A percentile compares a stretch with the other conserved stretches of the same genome.
phyloP scores from a whole-genome alignment of 2,888 invertebrate genomes.

The Ennomos erosarius region DNA sequence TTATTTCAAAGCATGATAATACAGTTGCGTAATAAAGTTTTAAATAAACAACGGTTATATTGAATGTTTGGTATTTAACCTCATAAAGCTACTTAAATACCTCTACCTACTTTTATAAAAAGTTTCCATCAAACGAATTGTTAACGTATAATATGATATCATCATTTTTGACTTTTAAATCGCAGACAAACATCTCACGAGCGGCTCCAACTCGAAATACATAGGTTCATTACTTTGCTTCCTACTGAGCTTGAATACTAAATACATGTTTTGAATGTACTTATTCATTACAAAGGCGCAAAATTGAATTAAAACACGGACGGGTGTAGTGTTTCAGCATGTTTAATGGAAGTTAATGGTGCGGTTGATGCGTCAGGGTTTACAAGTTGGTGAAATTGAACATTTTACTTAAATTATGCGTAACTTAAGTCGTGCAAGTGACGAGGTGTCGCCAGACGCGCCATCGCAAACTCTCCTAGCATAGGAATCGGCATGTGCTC shows the following conservation, averaged over 20 bases:
- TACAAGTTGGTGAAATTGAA: slow-evolving; percentile 33
- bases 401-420: slow-evolving; percentile 33
- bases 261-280: slow-evolving; percentile 38
- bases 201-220: slow-evolving; percentile 38
- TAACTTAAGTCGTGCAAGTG: slow-evolving; percentile 35
- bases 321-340: slow-evolving; percentile 11
- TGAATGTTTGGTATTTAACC: slow-evolving; percentile 33
- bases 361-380: slow-evolving; percentile 31
- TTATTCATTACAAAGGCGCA: slow-evolving; percentile 21
- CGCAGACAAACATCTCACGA: slow-evolving; percentile 45
- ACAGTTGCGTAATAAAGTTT: slow-evolving; percentile 3
- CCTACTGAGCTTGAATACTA: slow-evolving; percentile 55
- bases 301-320: slow-evolving; percentile 18
- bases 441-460: slow-evolving; percentile 26
- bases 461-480: slow-evolving; percentile 13
- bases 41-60: slow-evolving; percentile 3
- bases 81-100: slow-evolving; percentile 26
- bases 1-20: neutral
- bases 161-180: slow-evolving; percentile 51
- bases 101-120: slow-evolving; percentile 19
- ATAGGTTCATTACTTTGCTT: slow-evolving; percentile 39
- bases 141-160: slow-evolving; percentile 51
- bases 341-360: slow-evolving; percentile 4
- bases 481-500: slow-evolving; percentile 28
- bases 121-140: slow-evolving; percentile 35